These are phyloP conservation scores for Hirudinaria manillensis DNA, from an alignment of 2,888 invertebrate genomes.

Conservation along the genomic window DNA sequence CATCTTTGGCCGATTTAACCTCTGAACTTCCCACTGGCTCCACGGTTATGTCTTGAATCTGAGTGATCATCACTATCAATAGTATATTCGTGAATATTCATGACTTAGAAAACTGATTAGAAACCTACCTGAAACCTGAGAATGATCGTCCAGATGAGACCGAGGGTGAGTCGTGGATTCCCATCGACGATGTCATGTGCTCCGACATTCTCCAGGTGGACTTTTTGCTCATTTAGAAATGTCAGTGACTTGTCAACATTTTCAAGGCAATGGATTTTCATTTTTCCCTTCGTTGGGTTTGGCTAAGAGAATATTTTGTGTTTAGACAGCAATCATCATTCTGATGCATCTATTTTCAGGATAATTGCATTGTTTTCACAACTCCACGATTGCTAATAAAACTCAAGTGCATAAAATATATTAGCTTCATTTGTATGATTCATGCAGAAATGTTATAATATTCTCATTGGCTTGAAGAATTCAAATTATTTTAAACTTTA, in stretches of 20 bases:
- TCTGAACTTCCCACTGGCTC: conserved; percentile 98
- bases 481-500: too few relatives aligned
- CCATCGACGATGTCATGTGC: conserved; percentile 99
- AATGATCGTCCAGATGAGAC: conserved; percentile 99
- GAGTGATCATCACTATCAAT: conserved; percentile 37
- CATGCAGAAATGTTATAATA: too few relatives aligned
- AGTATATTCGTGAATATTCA: background rate
- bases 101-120: background rate
- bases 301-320: conserved; percentile 58
- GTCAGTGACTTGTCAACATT: conserved; percentile 99
- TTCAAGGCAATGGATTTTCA: conserved; percentile 99
- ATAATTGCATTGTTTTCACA: too few relatives aligned
- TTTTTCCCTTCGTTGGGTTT: conserved; percentile 97
- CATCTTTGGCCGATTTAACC: conserved; percentile 71
- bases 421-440: too few relatives aligned
- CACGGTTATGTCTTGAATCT: conserved; percentile 99
- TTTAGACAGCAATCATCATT: background rate
- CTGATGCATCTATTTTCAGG: background rate
- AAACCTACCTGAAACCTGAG: conserved; percentile 82
- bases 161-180: conserved; percentile 88
- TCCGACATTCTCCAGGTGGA: conserved; percentile 96
- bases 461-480: too few relatives aligned
- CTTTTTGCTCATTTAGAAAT: conserved; percentile 91
- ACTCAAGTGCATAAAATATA: too few relatives aligned
- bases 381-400: too few relatives aligned